Conservation (phyloP, 2,797 vertebrate species). For the Simalia tracyae region DNA sequence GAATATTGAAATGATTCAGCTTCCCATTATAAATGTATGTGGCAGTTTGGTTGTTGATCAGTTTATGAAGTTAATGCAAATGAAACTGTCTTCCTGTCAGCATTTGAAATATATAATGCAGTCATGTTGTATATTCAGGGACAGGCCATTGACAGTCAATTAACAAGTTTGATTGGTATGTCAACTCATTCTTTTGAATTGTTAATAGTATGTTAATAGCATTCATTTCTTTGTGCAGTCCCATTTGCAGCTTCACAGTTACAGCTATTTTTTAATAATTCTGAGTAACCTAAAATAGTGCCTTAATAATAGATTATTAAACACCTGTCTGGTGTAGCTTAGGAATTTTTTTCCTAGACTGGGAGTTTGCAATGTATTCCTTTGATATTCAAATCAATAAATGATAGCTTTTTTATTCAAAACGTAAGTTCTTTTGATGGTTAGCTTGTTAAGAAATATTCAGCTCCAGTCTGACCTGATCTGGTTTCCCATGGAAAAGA, state of each 20-base stretch:
- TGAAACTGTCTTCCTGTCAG: conserved; percentile 98
- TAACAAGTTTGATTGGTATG: conserved; percentile 99
- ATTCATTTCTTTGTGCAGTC: conserved; percentile 86
- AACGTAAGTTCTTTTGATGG: conserved; percentile 83
- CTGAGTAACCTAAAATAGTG: conserved; percentile 91
- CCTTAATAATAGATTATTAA: conserved; percentile 99
- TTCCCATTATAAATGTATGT: conserved; percentile 97
- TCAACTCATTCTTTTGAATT: conserved; percentile 99
- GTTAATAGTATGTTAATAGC: conserved; percentile 99
- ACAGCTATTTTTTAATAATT: conserved; percentile 87
- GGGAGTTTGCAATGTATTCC: conserved; percentile 84
- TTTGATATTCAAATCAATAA: conserved; percentile 99
- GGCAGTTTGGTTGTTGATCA: conserved; percentile 98
- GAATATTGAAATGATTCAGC: conserved; percentile 94
- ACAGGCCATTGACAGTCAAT: conserved; percentile 99
- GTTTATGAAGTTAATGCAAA: conserved; percentile 99
- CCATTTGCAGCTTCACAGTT: conserved; percentile 86
- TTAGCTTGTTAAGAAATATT: conserved; percentile 86
- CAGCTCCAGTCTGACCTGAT: conserved; percentile 86
- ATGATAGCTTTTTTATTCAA: conserved; percentile 87
- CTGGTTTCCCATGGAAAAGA: conserved; percentile 82
- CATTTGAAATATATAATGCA: conserved; percentile 98
- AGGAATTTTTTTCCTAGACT: conserved; percentile 87
- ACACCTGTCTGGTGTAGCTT: conserved; percentile 95
- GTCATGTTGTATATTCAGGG: conserved; percentile 98